Base-by-base conservation (phyloP, 1,140 invertebrate species). In the Liolophura sinensis region DNA sequence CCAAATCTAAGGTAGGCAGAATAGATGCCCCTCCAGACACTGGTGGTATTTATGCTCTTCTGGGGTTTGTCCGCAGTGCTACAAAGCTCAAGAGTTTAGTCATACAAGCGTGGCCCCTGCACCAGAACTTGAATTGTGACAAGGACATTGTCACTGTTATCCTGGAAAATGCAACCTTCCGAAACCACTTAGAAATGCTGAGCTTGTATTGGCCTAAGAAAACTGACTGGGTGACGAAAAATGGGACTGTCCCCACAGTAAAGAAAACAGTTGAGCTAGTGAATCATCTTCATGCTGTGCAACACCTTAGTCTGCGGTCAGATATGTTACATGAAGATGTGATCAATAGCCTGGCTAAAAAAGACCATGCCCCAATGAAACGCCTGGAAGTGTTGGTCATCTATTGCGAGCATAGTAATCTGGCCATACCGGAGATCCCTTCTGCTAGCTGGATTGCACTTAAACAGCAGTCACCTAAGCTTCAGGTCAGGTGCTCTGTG, bases 31-130 rank as follows among this genome's bases (percentile, higher is more conserved):
- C 46, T 20, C 74, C 74, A 50, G 40, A 67, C 24, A 51, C 60
- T 50, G 31, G 64, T 24, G 71, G 62, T 24, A 22, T 75, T 12
- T n/a, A 47, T 22, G 64, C 46, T 14, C 49, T 76, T 12, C 48
- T 69, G n/a, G 15, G 14, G 1, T 66, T 76, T 60, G 64, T 76
- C 12, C n/a, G 61, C 31, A 70, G 61, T 20, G 71, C 74, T 11
- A 68, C 54, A n/a, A 54, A 64, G 3, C 66, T 76, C 49, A 73
- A 73, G 31, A 54, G 67, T 27, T 24, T 75, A 14, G 52, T 66
- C 55, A 65, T 75, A 4, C 20, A 27, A 20, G 73, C 73, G 0
- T 75, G 73, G 73, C 73, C 73, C 1, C 73, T 75, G 71, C 70
- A 68, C 49, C 72, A 60, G 9, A 27, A 68, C 11, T 49, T 40